Evolutionary conservation across 2,797 vertebrate species (phyloP).

Genomic region (Enteromius fasciolatus): DNA sequence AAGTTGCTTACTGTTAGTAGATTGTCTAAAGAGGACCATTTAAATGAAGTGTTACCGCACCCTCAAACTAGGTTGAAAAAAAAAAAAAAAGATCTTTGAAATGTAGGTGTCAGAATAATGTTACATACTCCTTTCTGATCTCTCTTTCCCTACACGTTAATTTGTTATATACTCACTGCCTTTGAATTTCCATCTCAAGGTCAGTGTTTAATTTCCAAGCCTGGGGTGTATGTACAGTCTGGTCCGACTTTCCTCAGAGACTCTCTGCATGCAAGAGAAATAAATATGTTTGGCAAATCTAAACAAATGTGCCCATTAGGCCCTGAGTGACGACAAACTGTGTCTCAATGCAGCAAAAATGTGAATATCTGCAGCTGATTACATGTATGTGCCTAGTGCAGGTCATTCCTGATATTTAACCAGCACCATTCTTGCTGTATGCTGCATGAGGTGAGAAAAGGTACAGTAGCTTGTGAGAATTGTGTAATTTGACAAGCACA

Average conservation of each 20-base stretch:
- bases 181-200: constrained; percentile 40
- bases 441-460: constrained; percentile 1
- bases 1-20: too few relatives aligned
- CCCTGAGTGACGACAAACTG: constrained; percentile 43
- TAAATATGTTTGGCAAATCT: constrained; percentile 52
- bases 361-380: constrained; percentile 45
- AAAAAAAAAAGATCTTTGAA: background rate
- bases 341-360: constrained; percentile 19
- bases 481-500: background rate
- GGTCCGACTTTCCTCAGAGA: constrained; percentile 2
- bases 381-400: background rate
- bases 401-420: constrained; percentile 19
- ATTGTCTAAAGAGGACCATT: too few relatives aligned
- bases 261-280: constrained; percentile 25
- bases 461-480: constrained; percentile 1
- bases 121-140: background rate
- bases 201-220: constrained; percentile 39
- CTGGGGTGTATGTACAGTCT: constrained; percentile 24
- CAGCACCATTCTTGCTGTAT: constrained; percentile 5
- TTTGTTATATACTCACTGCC: background rate
- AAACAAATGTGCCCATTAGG: constrained; percentile 48
- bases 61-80: too few relatives aligned
- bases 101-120: background rate
- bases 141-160: background rate
- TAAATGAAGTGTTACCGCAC: too few relatives aligned